phyloP scores from a whole-genome alignment of 2,113 vertebrate genomes.

The Ophiodon elongatus region DNA sequence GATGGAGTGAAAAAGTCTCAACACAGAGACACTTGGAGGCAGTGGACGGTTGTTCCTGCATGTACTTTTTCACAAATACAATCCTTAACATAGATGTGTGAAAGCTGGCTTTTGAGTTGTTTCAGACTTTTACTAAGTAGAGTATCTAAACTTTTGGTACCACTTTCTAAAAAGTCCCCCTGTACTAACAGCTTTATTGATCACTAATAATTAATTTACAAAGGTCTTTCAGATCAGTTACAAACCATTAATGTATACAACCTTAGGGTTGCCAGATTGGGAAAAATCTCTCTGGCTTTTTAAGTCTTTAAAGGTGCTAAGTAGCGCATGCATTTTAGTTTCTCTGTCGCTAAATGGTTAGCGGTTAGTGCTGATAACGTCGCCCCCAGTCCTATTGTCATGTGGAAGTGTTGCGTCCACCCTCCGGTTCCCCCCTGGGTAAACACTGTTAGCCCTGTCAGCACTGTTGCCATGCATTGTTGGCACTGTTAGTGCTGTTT shows the following conservation, averaged over 20 bases:
- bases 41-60: not conserved
- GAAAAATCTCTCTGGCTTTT: not conserved
- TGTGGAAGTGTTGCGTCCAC: too few relatives aligned
- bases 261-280: not conserved
- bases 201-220: not conserved
- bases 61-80: not conserved
- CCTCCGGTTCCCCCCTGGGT: too few relatives aligned
- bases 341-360: too few relatives aligned
- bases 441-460: too few relatives aligned
- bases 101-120: not conserved
- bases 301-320: not conserved
- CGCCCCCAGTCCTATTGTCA: too few relatives aligned
- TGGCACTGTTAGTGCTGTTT: too few relatives aligned
- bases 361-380: too few relatives aligned
- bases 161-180: not conserved
- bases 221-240: not conserved
- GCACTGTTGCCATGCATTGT: too few relatives aligned
- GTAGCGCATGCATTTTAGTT: too few relatives aligned
- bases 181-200: not conserved
- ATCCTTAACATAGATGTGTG: not conserved
- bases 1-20: slow-evolving; percentile 10
- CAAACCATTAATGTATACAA: not conserved
- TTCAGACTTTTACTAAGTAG: not conserved
- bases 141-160: not conserved
- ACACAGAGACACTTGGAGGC: slow-evolving; percentile 12